Conservation (phyloP, 2,888 invertebrate genomes). For the Desoria tigrina region DNA sequence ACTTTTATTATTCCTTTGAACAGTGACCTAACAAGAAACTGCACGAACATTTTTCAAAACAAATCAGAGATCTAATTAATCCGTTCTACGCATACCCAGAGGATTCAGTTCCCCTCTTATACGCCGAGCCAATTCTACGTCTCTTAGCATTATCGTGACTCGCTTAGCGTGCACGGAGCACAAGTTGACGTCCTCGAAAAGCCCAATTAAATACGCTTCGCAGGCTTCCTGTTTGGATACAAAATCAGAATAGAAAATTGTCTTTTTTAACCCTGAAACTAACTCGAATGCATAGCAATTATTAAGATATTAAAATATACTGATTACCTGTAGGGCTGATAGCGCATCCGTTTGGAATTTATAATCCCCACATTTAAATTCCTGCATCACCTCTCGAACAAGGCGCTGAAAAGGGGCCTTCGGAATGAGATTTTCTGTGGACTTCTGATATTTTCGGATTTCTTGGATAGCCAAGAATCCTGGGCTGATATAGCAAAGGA, state of each 20-base stretch:
- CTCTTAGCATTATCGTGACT: slow-evolving; percentile 97
- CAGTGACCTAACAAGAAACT: too few species aligned
- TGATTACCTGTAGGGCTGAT: slow-evolving; percentile 57
- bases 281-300: too few species aligned
- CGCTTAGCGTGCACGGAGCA: slow-evolving; percentile 97
- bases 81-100: too few species aligned
- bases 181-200: slow-evolving; percentile 97
- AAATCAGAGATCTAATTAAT: too few species aligned
- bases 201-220: slow-evolving; percentile 89
- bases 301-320: too few species aligned
- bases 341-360: slow-evolving; percentile 59
- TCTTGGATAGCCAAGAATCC: slow-evolving; percentile 72
- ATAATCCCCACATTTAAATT: slow-evolving; percentile 58
- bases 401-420: slow-evolving; percentile 62
- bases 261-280: too few species aligned
- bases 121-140: slow-evolving; percentile 92
- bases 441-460: slow-evolving; percentile 65
- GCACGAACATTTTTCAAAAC: too few species aligned
- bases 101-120: too few species aligned
- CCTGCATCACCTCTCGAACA: slow-evolving; percentile 62
- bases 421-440: slow-evolving; percentile 62
- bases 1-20: too few species aligned
- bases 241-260: too few species aligned
- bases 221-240: too few species aligned
- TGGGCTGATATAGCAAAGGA: too few species aligned